phyloP scores from a whole-genome alignment of 2,113 vertebrate species.

The Cyprinodon variegatus region DNA sequence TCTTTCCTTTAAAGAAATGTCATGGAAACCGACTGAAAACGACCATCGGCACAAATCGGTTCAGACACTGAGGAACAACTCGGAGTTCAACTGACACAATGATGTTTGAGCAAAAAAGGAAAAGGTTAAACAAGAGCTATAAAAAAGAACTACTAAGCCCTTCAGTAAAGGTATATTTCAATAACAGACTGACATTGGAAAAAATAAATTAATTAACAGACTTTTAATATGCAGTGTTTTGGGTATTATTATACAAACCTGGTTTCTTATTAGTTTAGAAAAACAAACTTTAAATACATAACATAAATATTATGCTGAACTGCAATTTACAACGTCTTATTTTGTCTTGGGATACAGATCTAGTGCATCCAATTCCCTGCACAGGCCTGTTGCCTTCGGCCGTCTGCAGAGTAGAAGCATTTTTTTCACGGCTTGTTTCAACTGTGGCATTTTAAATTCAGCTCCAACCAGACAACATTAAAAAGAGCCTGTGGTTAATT shows the following conservation, averaged over 20 bases:
- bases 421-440: not conserved
- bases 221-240: not conserved
- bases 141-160: constrained; percentile 19
- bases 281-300: not conserved
- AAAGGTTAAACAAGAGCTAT: constrained; percentile 39
- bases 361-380: not conserved
- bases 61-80: constrained; percentile 7
- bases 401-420: not conserved
- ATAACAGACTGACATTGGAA: constrained; percentile 2
- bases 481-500: not conserved
- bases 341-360: not conserved
- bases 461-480: not conserved
- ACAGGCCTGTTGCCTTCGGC: too few species aligned
- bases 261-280: not conserved
- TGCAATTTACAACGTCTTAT: not conserved
- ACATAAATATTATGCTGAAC: not conserved
- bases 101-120: constrained; percentile 21
- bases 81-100: constrained; percentile 15
- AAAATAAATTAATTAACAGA: constrained; percentile 8
- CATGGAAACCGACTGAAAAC: constrained; percentile 30
- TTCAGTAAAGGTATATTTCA: not conserved
- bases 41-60: constrained; percentile 9
- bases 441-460: not conserved
- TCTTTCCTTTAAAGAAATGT: constrained; percentile 21
- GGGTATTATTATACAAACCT: not conserved